Conservation (phyloP, 2,888 invertebrate species). For the Lasioglossum malachurum region DNA sequence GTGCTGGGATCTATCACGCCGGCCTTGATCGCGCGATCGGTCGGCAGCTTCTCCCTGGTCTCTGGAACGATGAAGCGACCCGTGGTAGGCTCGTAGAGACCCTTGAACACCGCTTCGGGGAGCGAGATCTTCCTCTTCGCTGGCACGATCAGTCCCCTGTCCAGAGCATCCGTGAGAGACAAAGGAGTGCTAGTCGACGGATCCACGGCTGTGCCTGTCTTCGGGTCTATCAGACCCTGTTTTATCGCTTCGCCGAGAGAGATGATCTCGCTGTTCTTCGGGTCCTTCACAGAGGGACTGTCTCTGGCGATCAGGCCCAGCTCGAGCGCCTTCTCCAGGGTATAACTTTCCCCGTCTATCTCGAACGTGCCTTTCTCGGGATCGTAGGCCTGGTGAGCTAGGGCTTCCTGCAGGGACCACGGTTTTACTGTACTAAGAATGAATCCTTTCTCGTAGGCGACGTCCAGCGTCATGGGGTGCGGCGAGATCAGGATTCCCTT, state of each 20-base stretch:
- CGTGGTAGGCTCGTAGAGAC: slow-evolving; percentile 94
- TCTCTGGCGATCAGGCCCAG: slow-evolving; percentile 91
- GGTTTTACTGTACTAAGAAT: slow-evolving; percentile 92
- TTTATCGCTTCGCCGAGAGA: slow-evolving; percentile 92
- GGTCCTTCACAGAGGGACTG: slow-evolving; percentile 92
- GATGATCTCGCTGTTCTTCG: slow-evolving; percentile 92
- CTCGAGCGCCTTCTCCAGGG: slow-evolving; percentile 91
- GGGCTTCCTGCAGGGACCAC: slow-evolving; percentile 93
- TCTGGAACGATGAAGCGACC: slow-evolving; percentile 93
- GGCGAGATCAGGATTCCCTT: slow-evolving; percentile 90
- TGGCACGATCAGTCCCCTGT: slow-evolving; percentile 92
- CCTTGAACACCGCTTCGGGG: slow-evolving; percentile 95
- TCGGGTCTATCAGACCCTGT: slow-evolving; percentile 91
- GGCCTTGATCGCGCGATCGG: slow-evolving; percentile 93
- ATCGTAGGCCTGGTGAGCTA: slow-evolving; percentile 93
- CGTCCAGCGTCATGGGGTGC: slow-evolving; percentile 89
- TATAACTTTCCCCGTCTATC: slow-evolving; percentile 89
- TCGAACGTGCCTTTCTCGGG: slow-evolving; percentile 90
- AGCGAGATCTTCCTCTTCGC: slow-evolving; percentile 93
- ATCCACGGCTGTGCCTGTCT: slow-evolving; percentile 92
- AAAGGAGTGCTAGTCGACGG: slow-evolving; percentile 91
- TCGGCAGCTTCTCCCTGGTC: slow-evolving; percentile 92
- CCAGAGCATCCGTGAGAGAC: slow-evolving; percentile 93
- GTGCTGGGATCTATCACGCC: slow-evolving; percentile 94
- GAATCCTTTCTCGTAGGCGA: slow-evolving; percentile 93